phyloP scores from a whole-genome alignment of 2,888 invertebrate genomes.

The Caenorhabditis zanzibari region DNA sequence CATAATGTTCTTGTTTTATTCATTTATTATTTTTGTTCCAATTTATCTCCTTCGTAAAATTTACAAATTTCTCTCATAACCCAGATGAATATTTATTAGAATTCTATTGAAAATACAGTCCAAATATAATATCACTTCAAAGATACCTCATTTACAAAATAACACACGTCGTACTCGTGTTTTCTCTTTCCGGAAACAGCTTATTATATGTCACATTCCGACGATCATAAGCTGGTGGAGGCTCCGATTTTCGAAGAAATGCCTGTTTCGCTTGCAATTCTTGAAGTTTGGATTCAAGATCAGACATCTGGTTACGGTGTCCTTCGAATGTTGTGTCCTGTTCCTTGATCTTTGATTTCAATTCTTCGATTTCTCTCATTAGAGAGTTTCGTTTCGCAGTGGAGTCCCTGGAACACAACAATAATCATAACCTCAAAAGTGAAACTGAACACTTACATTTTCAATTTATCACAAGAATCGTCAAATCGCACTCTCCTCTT shows the following conservation, averaged over 20 bases:
- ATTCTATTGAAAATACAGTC: not conserved
- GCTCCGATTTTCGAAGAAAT: constrained; percentile 61
- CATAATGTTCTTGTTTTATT: constrained; percentile 27
- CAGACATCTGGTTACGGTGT: constrained; percentile 78
- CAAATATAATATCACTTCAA: not conserved
- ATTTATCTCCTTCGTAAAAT: constrained; percentile 4
- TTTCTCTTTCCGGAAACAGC: constrained; percentile 68
- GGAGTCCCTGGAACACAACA: constrained; percentile 45
- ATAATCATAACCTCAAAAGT: not conserved
- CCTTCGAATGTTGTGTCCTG: constrained; percentile 78
- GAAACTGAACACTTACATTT: constrained; percentile 25
- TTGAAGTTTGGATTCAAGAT: constrained; percentile 67
- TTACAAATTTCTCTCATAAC: not conserved
- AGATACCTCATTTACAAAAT: constrained; percentile 60
- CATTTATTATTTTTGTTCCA: constrained; percentile 13
- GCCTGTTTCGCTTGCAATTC: constrained; percentile 74
- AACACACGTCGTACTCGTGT: constrained; percentile 66
- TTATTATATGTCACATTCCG: constrained; percentile 65
- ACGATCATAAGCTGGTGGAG: constrained; percentile 70
- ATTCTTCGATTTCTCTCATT: constrained; percentile 74
- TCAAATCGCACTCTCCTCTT: constrained; percentile 57
- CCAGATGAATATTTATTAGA: constrained; percentile 5
- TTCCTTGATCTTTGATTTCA: constrained; percentile 75
- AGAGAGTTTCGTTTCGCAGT: constrained; percentile 57
- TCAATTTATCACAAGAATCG: constrained; percentile 43